Percentiles rank a stretch among this genome's conserved stretches.
phyloP scores from a whole-genome alignment of 2,113 vertebrate genomes.

The Connochaetes taurinus region DNA sequence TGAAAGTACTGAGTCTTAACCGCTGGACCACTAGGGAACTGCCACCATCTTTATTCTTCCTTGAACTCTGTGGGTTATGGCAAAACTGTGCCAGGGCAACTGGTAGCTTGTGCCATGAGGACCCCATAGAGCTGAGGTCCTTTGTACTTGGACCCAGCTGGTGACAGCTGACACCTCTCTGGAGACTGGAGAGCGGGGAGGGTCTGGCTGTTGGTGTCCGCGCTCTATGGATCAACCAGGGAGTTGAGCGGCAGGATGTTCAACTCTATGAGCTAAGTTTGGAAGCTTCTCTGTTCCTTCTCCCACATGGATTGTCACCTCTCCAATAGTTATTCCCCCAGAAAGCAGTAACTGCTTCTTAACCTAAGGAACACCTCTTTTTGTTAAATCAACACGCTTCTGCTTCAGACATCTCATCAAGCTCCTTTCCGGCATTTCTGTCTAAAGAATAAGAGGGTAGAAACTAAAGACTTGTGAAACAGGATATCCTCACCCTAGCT shows the following conservation, averaged over 20 bases:
- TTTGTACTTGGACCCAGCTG: background rate
- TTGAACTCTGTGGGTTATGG: background rate
- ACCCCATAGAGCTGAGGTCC: background rate
- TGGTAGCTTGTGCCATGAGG: background rate
- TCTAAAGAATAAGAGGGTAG: background rate
- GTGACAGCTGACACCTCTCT: background rate
- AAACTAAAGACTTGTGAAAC: background rate
- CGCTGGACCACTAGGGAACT: background rate
- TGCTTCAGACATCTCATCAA: background rate
- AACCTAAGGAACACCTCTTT: background rate
- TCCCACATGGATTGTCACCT: background rate
- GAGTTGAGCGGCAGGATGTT: background rate
- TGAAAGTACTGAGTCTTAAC: background rate
- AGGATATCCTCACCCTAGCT: background rate
- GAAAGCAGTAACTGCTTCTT: background rate
- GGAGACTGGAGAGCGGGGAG: background rate
- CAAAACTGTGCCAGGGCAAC: background rate
- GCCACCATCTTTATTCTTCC: background rate
- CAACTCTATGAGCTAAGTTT: background rate
- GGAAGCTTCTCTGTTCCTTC: background rate
- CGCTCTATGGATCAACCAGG: background rate
- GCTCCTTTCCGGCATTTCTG: background rate
- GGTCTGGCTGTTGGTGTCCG: background rate
- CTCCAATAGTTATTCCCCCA: background rate
- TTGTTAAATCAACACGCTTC: background rate